Evolutionary conservation across 2,797 vertebrate species (phyloP), one percentile per base, ranked within the genome.

Genomic region (Myoxocephalus aenaeus): DNA sequence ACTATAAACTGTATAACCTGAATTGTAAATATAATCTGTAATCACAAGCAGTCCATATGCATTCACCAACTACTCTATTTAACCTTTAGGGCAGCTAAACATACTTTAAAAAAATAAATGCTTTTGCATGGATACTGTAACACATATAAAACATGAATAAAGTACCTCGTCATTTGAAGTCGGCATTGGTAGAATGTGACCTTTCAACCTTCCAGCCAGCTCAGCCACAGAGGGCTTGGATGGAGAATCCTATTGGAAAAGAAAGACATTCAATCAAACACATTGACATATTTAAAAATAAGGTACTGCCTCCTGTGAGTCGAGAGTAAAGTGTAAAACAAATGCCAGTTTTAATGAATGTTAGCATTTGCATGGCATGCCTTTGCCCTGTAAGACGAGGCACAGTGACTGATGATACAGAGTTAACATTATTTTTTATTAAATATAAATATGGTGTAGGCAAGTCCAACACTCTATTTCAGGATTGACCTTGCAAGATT

Each of bases 121-220:
- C 44, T 15, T 73, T 17, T 75, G 38, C 14, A 12, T 27, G 20
- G 14, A 27, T 7, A n/a, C 2, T 27, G 2, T 14, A 17, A 12
- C 12, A 12, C 12, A 57, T n/a, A 15, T 13, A 29, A 25, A 38
- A 40, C n/a, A 70, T 48, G 20, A 27, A 29, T 32, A 51, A 32
- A 32, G 20, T 48, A 95, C 94, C 95, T 97, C 96, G 65, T 96
- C 94, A 65, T 94, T 96, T 63, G 93, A 93, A 66, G 83, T 65
- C 46, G 93, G 83, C 38, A 65, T 90, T 1, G 95, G 94, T 15
- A 94, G 51, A 78, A 86, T 92, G 65, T 96, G 96, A 89, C 96
- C 96, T 92, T 95, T 95, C 77, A 99, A 96, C 85, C 93, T 96
- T 74, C 96, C 97, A 4, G 97, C 96, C 87, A 98, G 94, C 90